A percentile compares a stretch with the other conserved stretches of the same genome.
Evolutionary conservation across 2,113 vertebrate genomes (phyloP).

Genomic region (Mesembrinibis cayennensis): DNA sequence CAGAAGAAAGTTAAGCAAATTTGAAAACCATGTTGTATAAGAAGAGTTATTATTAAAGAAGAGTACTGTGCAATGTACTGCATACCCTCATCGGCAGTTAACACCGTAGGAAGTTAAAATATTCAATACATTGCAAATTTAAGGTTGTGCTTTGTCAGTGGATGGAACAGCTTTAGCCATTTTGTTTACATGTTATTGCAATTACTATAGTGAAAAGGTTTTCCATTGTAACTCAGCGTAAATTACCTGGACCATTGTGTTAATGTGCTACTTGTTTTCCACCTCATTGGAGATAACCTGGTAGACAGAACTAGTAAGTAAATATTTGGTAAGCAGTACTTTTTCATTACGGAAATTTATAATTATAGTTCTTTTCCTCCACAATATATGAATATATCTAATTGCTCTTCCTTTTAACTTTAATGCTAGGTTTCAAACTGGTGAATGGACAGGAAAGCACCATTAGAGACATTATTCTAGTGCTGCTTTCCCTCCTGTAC

Average conservation of each 20-base stretch:
- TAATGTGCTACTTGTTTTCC: neutral
- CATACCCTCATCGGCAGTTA: neutral
- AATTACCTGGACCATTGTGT: neutral
- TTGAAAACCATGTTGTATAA: neutral
- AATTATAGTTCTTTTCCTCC: constrained; percentile 39
- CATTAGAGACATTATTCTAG: constrained; percentile 55
- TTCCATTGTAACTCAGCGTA: neutral
- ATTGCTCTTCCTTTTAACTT: constrained; percentile 59
- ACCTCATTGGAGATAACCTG: neutral
- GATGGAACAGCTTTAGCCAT: neutral
- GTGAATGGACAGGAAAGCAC: constrained; percentile 49
- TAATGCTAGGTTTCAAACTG: constrained; percentile 64
- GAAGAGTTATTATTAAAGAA: neutral
- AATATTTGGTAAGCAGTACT: constrained; percentile 52
- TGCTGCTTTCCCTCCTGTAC: constrained; percentile 43
- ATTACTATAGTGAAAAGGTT: neutral
- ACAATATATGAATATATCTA: constrained; percentile 63
- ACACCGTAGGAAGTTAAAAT: neutral
- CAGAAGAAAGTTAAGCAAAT: neutral
- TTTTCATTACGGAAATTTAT: constrained; percentile 42
- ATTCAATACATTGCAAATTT: neutral
- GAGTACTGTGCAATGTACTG: neutral
- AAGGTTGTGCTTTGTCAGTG: neutral
- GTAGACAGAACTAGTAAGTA: constrained; percentile 2
- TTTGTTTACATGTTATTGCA: neutral